Base-by-base conservation (phyloP, 2,888 invertebrate species). In the Dynastes grantii region DNA sequence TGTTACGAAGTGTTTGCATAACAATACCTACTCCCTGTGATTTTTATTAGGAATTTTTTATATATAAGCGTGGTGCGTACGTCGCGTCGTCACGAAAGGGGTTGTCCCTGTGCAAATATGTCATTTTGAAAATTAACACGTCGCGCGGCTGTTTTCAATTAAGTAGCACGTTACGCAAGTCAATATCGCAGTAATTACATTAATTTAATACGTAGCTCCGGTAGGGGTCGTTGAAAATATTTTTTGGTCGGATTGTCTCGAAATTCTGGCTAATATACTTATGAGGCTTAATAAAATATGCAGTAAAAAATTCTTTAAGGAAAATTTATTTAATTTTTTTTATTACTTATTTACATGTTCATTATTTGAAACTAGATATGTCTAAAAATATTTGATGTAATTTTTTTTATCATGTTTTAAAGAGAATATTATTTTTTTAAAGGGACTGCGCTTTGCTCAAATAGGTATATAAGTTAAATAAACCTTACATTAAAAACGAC, bases 111-210 rank as follows among this genome's bases (percentile, higher is more conserved):
- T 40, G 73, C 61, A 75, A 75, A 75, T 75, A 75, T 75, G 73
- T 75, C 61, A 75, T 75, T 75, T 75, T 29, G 61, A 61, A 71
- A 75, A 75, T 75, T 75, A 75, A 75, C 73, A 61, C 73, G 61
- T 61, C 61, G 45, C 73, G 45, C 61, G 63, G 45, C 61, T 16
- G 45, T 75, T 75, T 75, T 61, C 73, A 75, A 75, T 75, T 75
- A 75, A 45, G 45, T 49, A 49, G 61, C 55, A 22, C 27, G 45
- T 40, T 75, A 61, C 61, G 61, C 58, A 71, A 75, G 73, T 75
- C 73, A 75, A 75, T 75, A 75, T 58, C 61, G 45, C 8, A 11
- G 61, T 45, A 75, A 75, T 75, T 61, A 22, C 73, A 4, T 75
- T 75, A 75, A 75, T 61, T 63, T 63, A 75, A 75, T 75, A 71